Evolutionary conservation across 2,888 invertebrate species (phyloP), one percentile per base, ranked within the genome.

Genomic region (Aquatica leii): DNA sequence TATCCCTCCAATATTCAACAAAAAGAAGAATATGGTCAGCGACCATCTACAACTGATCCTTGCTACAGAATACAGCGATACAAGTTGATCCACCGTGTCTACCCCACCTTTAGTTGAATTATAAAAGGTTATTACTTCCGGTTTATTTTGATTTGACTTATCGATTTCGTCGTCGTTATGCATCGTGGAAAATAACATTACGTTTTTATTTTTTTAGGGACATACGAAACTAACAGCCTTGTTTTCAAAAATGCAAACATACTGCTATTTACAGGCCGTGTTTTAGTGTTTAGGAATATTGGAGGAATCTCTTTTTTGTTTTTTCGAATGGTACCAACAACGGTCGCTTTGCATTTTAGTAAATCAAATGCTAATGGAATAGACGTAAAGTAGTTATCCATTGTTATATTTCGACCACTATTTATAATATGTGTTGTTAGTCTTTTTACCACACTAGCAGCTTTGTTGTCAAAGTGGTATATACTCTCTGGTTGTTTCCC

Each of bases 341-440:
- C 6, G 14, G 57, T 57, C 12, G 48, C 12, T 50, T 31, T 17
- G 9, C n/a, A n/a, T 21, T 50, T 31, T 12, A 49, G 20, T 11
- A 57, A 20, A 6, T 56, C 56, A 11, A 31, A 14, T 9, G 57
- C 57, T 37, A 57, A 21, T 9, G 48, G 57, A 17, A 57, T 15
- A n/a, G 49, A 57, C 6, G 49, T 49, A 14, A 57, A 57, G 9
- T 12, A 57, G 11, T 57, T 55, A 17, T 55, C 43, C 5, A n/a
- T 64, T 1, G 73, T 75, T 18, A 43, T 18, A n/a, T 46, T 46
- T 11, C 46, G 41, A 0, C 55, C 50, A 3, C 59, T 18, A 3
- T 31, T 37, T 1, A 15, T 43, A 6, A 66, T 8, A 31, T 37
- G 68, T 34, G 9, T 5, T 20, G 35, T 43, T 12, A 61, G 31